These are phyloP conservation scores for Epistrophe grossulariae DNA, from an alignment of 2,888 invertebrate genomes.

Conservation along the genomic window DNA sequence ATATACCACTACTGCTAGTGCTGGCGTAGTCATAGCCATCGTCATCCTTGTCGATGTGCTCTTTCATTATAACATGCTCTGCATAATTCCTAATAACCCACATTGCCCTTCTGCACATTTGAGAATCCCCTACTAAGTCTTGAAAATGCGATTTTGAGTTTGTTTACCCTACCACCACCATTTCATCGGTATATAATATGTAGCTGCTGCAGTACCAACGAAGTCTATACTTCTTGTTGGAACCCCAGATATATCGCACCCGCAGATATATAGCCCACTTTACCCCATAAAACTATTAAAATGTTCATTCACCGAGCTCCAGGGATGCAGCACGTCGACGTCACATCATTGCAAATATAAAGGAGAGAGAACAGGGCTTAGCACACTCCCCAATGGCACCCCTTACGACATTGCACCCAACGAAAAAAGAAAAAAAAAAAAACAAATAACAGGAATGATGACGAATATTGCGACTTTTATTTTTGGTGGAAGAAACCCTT, in stretches of 20 bases:
- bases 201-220: background rate
- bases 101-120: slow-evolving; percentile 46
- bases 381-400: slow-evolving; percentile 28
- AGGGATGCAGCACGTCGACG: slow-evolving; percentile 26
- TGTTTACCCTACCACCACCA: slow-evolving; percentile 45
- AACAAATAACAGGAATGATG: background rate
- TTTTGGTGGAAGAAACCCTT: slow-evolving; percentile 14
- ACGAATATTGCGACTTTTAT: slow-evolving; percentile 33
- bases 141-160: slow-evolving; percentile 55
- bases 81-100: slow-evolving; percentile 56
- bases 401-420: background rate
- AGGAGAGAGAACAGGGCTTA: slow-evolving; percentile 24
- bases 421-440: background rate
- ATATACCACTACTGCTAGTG: background rate
- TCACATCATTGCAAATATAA: slow-evolving; percentile 34
- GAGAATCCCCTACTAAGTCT: slow-evolving; percentile 38
- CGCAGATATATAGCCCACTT: slow-evolving; percentile 44
- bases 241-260: slow-evolving; percentile 33
- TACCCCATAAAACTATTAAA: slow-evolving; percentile 72
- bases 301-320: slow-evolving; percentile 40
- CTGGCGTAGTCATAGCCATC: background rate
- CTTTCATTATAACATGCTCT: slow-evolving; percentile 25
- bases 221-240: background rate
- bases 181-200: background rate
- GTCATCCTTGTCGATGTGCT: slow-evolving; percentile 18